These are phyloP conservation scores for Pangasius sanitwongsei DNA, from an alignment of 2,797 vertebrate genomes.

Conservation along the genomic window DNA sequence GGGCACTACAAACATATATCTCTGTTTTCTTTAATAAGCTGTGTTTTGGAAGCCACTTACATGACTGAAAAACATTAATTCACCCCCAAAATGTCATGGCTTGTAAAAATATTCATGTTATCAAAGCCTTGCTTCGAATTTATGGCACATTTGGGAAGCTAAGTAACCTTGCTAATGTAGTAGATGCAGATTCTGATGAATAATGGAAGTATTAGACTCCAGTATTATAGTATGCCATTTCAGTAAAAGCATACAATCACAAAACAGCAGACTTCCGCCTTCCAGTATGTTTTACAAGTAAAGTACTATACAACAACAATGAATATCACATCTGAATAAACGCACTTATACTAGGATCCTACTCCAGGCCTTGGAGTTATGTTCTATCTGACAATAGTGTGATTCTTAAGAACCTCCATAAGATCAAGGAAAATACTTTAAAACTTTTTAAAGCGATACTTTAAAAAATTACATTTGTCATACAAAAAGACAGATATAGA, in stretches of 20 bases:
- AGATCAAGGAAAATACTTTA: not conserved
- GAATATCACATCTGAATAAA: not conserved
- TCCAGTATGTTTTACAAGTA: constrained; percentile 39
- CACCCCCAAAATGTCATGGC: constrained; percentile 54
- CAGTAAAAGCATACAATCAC: not conserved
- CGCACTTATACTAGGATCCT: not conserved
- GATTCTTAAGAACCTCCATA: not conserved
- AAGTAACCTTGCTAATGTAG: constrained; percentile 21
- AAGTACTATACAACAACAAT: not conserved
- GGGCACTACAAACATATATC: constrained; percentile 72
- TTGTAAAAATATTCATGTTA: constrained; percentile 61
- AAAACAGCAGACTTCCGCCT: not conserved
- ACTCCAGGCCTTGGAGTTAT: not conserved
- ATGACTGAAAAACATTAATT: constrained; percentile 64
- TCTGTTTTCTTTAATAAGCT: constrained; percentile 79
- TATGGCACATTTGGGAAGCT: constrained; percentile 45
- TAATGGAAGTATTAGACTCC: not conserved
- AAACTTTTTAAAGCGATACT: not conserved
- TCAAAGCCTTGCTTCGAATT: constrained; percentile 47
- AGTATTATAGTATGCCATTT: not conserved
- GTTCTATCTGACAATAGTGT: not conserved
- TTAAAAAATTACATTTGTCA: not conserved
- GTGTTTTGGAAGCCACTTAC: constrained; percentile 70
- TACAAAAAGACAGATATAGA: not conserved
- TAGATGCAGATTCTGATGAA: not conserved